A percentile compares a stretch with the other conserved stretches of the same genome.
phyloP scores from a whole-genome alignment of 2,888 invertebrate genomes.

The Caradrina clavipalpis region DNA sequence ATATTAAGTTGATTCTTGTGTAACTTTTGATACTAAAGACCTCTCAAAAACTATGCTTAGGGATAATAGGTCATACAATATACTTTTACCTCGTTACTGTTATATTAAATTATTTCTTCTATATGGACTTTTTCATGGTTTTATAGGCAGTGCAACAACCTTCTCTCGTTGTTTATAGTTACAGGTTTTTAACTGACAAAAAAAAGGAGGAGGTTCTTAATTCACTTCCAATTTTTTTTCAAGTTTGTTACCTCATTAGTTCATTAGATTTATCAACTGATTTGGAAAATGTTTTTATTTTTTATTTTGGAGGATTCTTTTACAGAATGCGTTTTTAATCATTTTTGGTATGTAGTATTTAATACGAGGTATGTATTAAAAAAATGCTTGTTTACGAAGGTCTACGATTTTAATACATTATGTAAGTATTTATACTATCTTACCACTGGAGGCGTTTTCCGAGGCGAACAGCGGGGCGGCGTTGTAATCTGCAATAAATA shows the following conservation, averaged over 20 bases:
- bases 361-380: not conserved
- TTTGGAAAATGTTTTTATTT: no score
- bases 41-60: conserved; percentile 5
- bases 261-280: no score
- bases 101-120: not conserved
- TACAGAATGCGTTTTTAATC: no score
- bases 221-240: no score
- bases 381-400: not conserved
- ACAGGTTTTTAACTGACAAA: no score
- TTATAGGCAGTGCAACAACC: no score
- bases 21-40: conserved; percentile 38
- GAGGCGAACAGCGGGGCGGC: conserved; percentile 91
- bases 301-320: no score
- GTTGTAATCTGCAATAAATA: conserved; percentile 88
- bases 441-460: conserved; percentile 91
- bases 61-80: not conserved
- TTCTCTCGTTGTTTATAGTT: no score
- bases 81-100: not conserved
- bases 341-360: no score
- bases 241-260: no score
- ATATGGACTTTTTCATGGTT: no score
- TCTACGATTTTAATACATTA: conserved; percentile 28
- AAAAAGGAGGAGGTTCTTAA: no score
- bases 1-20: conserved; percentile 32
- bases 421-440: conserved; percentile 66